Percentiles rank a stretch among this genome's conserved stretches.
Conservation (phyloP, 2,888 invertebrate genomes). For the Schizotus pectinicornis region DNA sequence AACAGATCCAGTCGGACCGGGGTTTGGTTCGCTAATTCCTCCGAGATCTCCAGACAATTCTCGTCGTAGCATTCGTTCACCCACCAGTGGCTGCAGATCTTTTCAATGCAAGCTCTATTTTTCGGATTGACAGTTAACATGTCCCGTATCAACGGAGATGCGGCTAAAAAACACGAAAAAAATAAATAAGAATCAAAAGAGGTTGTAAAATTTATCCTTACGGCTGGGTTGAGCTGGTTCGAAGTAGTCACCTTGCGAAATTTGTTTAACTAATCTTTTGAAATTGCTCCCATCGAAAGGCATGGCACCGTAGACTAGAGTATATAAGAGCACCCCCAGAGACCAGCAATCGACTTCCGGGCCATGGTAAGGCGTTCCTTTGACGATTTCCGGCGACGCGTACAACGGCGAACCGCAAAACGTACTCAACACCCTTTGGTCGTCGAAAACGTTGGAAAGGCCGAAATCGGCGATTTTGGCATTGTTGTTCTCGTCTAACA, state of each 20-base stretch:
- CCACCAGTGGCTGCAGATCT: slow-evolving; percentile 97
- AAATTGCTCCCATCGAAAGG: slow-evolving; percentile 99
- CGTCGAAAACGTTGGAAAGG: slow-evolving; percentile 94
- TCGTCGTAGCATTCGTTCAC: slow-evolving; percentile 86
- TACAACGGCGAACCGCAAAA: slow-evolving; percentile 97
- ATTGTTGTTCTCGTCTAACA: slow-evolving; percentile 90
- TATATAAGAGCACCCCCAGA: slow-evolving; percentile 94
- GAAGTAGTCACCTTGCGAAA: slow-evolving; percentile 96
- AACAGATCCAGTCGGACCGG: slow-evolving; percentile 88
- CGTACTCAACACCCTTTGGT: slow-evolving; percentile 83
- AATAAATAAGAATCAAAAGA: background rate
- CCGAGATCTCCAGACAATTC: slow-evolving; percentile 84
- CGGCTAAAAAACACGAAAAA: slow-evolving; percentile 69
- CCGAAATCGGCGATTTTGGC: slow-evolving; percentile 99
- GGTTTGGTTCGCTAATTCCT: slow-evolving; percentile 88
- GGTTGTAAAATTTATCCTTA: slow-evolving; percentile 58
- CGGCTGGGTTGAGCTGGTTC: slow-evolving; percentile 94
- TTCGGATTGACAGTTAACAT: slow-evolving; percentile 93
- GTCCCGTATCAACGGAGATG: slow-evolving; percentile 91
- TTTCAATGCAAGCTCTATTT: slow-evolving; percentile 89
- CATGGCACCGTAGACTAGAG: slow-evolving; percentile 99
- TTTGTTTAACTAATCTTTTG: slow-evolving; percentile 94
- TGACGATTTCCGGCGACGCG: slow-evolving; percentile 97
- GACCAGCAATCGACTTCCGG: slow-evolving; percentile 97
- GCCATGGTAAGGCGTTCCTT: slow-evolving; percentile 95